Conservation (phyloP, 2,888 invertebrate genomes). For the Drosophila formosana region DNA sequence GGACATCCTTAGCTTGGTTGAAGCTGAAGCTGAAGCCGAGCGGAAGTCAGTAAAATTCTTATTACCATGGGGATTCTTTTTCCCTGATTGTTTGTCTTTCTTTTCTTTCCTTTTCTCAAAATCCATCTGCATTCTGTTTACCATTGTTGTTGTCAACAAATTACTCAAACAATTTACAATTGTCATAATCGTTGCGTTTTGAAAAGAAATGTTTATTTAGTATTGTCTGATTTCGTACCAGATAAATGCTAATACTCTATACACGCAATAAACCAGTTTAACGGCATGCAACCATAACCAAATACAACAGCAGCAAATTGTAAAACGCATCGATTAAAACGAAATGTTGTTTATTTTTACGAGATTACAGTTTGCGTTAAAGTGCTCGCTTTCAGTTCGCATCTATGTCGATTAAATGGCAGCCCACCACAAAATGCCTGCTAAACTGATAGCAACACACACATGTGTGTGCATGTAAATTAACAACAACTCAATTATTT, state of each 20-base stretch:
- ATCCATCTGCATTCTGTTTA: slow-evolving; percentile 25
- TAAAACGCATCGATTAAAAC: slow-evolving; percentile 37
- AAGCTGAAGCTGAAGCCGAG: slow-evolving; percentile 28
- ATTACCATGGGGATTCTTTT: slow-evolving; percentile 30
- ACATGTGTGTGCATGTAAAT: slow-evolving; percentile 30
- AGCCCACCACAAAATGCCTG: slow-evolving; percentile 41
- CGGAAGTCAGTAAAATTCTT: slow-evolving; percentile 70
- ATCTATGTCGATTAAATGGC: slow-evolving; percentile 38
- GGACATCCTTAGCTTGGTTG: slow-evolving; percentile 26
- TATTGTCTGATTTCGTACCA: slow-evolving; percentile 14
- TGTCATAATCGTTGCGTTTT: slow-evolving; percentile 12
- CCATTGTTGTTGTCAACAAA: slow-evolving; percentile 47
- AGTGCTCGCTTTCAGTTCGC: background rate
- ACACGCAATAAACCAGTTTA: slow-evolving; percentile 15
- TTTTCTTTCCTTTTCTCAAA: slow-evolving; percentile 19
- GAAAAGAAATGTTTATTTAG: slow-evolving; percentile 5
- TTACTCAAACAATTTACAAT: slow-evolving; percentile 35
- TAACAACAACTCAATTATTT: slow-evolving; percentile 76
- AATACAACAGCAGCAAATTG: slow-evolving; percentile 1
- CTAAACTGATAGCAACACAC: slow-evolving; percentile 31
- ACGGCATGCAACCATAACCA: slow-evolving; percentile 14
- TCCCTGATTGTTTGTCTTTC: slow-evolving; percentile 49
- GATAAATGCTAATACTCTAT: slow-evolving; percentile 34
- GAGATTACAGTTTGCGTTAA: slow-evolving; percentile 38
- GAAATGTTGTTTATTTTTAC: slow-evolving; percentile 48